Evolutionary conservation across 2,797 vertebrate genomes (phyloP), one percentile per base, ranked within the genome.

Genomic region (Hephaestus fuliginosus): DNA sequence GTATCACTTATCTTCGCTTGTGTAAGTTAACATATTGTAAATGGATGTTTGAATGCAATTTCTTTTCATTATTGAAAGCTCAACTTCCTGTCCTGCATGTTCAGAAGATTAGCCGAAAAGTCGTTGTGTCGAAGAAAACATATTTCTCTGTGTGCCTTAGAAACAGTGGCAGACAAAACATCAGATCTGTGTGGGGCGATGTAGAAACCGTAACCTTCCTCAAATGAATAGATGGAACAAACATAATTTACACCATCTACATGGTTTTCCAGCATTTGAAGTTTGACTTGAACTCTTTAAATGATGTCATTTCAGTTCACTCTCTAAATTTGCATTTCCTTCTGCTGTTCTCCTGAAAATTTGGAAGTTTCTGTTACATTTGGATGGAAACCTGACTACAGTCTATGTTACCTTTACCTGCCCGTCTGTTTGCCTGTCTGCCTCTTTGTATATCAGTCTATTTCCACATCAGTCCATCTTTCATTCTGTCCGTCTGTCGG

Each of bases 391-490:
- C 70, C 56, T 68, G 63, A 28, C 66, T 14, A 15, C 17, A n/a
- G 13, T 8, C 15, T 62, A 18, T 30, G 17, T 68, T 25, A 13
- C 15, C 48, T 53, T 62, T 22, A 51, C 25, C 76, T 65, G 5
- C 18, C n/a, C 12, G 8, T 43, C 65, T 67, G 63, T 30, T 20
- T 36, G 30, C 49, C 56, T 60, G 57, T 51, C 73, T 70, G 44
- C 25, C 6, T 81, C 56, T 68, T 57, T 49, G 74, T 80, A 28
- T 62, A 60, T 80, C 77, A 30, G 41, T 58, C 52, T 58, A 39
- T 71, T 72, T 90, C 58, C 74, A 76, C 30, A 79, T 86, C 76
- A 65, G 68, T 84, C 72, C 39, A 0, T 71, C 58, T 63, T 76
- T 88, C 63, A 52, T 11, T 81, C 75, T 15, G 68, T 53, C 67